Evolutionary conservation across 1,140 invertebrate genomes (phyloP).

Genomic region (Formica exsecta): DNA sequence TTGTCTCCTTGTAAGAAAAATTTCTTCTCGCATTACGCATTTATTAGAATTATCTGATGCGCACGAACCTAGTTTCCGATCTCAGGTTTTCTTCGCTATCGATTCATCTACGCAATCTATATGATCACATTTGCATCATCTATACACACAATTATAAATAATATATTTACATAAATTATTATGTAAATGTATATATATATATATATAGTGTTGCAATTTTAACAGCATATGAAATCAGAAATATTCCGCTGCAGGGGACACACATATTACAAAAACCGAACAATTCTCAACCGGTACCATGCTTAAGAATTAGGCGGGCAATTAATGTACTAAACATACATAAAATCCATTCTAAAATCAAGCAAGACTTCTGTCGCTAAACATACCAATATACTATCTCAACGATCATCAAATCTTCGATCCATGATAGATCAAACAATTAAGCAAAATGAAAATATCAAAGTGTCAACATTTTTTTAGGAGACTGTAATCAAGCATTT

Average conservation of each 20-base stretch:
- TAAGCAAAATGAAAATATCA: background rate
- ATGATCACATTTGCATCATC: background rate
- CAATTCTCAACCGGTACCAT: background rate
- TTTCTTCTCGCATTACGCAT: background rate
- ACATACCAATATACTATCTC: too few relatives aligned
- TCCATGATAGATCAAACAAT: background rate
- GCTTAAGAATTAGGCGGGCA: background rate
- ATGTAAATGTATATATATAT: background rate
- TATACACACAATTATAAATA: background rate
- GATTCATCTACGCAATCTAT: background rate
- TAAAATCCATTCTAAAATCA: background rate
- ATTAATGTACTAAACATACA: background rate
- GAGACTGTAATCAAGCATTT: background rate
- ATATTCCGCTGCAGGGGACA: too few relatives aligned
- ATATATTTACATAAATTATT: background rate
- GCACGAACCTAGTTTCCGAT: background rate
- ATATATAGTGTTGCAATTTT: too few relatives aligned
- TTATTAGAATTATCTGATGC: background rate
- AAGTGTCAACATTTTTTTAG: background rate
- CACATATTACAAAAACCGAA: background rate
- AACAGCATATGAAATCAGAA: too few relatives aligned
- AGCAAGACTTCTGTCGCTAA: background rate
- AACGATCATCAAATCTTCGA: background rate
- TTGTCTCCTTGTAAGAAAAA: background rate
- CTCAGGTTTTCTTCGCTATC: background rate